Conservation (phyloP, 2,888 invertebrate species). For the Ornithoptera priamus region DNA sequence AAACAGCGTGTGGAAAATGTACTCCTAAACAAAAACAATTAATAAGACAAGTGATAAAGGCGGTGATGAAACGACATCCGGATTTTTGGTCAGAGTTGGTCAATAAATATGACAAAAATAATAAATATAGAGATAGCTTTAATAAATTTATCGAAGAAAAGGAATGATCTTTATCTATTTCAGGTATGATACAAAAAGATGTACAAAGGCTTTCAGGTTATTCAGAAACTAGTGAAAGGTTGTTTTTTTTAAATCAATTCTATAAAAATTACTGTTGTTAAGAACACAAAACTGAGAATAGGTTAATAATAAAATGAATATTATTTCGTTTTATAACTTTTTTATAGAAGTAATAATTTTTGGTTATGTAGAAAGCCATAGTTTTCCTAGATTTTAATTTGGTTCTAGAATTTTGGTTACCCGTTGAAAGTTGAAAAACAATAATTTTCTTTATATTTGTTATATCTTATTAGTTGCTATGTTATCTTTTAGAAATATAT, state of each 20-base stretch:
- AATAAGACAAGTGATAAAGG: constrained; percentile 80
- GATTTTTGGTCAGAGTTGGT: constrained; percentile 83
- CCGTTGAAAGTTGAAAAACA: too few species aligned
- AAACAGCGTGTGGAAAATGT: constrained; percentile 84
- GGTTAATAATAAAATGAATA: not conserved
- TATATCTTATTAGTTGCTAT: not conserved
- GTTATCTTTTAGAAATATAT: not conserved
- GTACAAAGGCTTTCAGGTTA: too few species aligned
- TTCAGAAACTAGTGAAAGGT: too few species aligned
- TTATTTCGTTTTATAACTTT: not conserved
- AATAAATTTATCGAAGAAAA: constrained; percentile 63
- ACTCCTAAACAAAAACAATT: constrained; percentile 82
- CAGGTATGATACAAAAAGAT: too few species aligned
- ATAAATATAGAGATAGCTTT: constrained; percentile 82
- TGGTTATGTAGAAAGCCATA: too few species aligned
- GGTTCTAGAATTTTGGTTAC: too few species aligned
- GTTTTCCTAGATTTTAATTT: too few species aligned
- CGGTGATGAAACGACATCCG: constrained; percentile 82
- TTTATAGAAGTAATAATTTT: not conserved
- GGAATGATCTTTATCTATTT: constrained; percentile 20
- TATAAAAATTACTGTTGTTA: too few species aligned
- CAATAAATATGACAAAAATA: constrained; percentile 84
- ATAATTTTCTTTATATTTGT: too few species aligned
- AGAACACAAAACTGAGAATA: not conserved
- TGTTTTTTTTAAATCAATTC: too few species aligned